A percentile compares a stretch with the other conserved stretches of the same genome.
phyloP scores from a whole-genome alignment of 1,140 invertebrate genomes.

The Polypedilum vanderplanki region DNA sequence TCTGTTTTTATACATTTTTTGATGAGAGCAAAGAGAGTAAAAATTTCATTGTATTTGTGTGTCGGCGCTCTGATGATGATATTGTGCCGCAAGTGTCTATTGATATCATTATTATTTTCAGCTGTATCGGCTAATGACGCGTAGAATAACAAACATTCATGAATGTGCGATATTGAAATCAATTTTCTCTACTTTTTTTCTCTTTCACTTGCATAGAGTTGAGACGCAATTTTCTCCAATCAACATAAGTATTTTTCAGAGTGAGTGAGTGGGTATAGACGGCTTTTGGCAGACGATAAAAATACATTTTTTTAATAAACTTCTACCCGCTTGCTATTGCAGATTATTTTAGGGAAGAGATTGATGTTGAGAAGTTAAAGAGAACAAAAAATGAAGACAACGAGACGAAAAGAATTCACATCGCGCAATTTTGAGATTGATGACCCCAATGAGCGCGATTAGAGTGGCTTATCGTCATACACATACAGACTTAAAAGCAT shows the following conservation, averaged over 20 bases:
- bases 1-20: too few species aligned
- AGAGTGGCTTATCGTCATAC: not conserved
- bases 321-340: too few species aligned
- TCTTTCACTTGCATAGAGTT: not conserved
- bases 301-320: too few species aligned
- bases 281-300: too few species aligned
- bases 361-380: not conserved
- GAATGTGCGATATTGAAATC: not conserved
- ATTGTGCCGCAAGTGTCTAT: not conserved
- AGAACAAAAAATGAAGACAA: not conserved
- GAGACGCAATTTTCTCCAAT: not conserved
- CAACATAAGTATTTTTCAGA: not conserved
- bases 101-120: constrained; percentile 15
- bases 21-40: not conserved
- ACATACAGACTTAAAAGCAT: not conserved
- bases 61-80: not conserved
- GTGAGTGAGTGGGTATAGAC: not conserved
- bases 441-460: constrained; percentile 8
- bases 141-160: not conserved
- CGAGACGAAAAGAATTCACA: constrained; percentile 4
- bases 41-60: not conserved
- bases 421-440: constrained; percentile 22
- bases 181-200: not conserved
- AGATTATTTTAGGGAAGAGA: too few species aligned
- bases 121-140: not conserved